A percentile compares a stretch with the other conserved stretches of the same genome.
These are phyloP conservation scores for Apis laboriosa DNA, from an alignment of 1,140 invertebrate genomes.

Conservation along the genomic window DNA sequence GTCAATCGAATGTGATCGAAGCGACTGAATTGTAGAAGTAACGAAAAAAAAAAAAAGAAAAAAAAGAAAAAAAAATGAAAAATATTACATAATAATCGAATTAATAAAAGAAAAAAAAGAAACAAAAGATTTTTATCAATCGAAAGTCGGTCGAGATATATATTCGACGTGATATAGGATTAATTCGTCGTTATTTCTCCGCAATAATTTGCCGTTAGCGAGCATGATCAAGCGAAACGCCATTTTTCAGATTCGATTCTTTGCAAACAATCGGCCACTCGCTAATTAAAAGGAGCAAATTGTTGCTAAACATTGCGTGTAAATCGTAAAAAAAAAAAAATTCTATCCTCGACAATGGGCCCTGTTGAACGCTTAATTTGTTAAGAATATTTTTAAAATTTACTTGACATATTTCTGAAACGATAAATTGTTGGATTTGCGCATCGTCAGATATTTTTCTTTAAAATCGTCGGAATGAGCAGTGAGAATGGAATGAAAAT, in stretches of 20 bases:
- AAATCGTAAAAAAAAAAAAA: too few species aligned
- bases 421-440: conserved; percentile 21
- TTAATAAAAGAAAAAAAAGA: neutral
- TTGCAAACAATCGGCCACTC: neutral
- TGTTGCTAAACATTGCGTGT: neutral
- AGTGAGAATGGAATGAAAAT: neutral
- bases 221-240: conserved; percentile 1
- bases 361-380: neutral
- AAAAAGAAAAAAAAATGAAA: too few species aligned
- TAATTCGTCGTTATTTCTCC: conserved; percentile 12
- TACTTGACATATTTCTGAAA: neutral
- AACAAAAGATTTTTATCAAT: conserved; percentile 11
- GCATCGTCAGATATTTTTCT: neutral
- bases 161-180: conserved; percentile 17
- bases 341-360: too few species aligned
- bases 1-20: conserved; percentile 40
- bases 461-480: neutral
- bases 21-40: conserved; percentile 14
- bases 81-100: conserved; percentile 8
- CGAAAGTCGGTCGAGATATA: conserved; percentile 11
- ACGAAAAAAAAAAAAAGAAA: neutral
- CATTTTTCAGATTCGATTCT: neutral
- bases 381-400: conserved; percentile 23
- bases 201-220: conserved; percentile 20
- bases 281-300: neutral